Evolutionary conservation across 2,888 invertebrate species (phyloP).

Genomic region (Cistogaster globosa): DNA sequence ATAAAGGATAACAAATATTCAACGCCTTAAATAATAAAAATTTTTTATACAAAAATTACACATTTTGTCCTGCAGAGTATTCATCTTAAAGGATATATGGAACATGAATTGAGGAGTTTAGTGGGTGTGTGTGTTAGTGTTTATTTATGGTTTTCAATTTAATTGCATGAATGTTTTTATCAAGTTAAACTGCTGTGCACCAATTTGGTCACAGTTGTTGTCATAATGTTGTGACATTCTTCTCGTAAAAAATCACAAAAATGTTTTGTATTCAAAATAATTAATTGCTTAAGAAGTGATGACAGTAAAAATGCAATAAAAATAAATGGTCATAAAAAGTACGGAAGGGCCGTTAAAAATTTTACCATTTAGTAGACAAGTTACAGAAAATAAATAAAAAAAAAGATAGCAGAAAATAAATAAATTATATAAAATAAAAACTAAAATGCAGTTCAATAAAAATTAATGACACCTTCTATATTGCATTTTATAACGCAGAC

Average conservation of each 20-base stretch:
- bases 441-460: no score
- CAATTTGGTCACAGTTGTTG: slow-evolving; percentile 57
- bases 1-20: slow-evolving; percentile 17
- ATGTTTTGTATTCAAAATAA: slow-evolving; percentile 75
- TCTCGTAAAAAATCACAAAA: slow-evolving; percentile 79
- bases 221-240: slow-evolving; percentile 68
- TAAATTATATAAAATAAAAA: no score
- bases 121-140: background rate
- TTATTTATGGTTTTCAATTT: slow-evolving; percentile 24
- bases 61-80: background rate
- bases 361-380: background rate
- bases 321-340: background rate
- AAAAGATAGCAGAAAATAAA: no score
- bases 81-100: background rate
- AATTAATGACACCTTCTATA: no score
- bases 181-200: slow-evolving; percentile 24
- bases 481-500: no score
- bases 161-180: slow-evolving; percentile 38
- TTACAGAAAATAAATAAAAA: background rate
- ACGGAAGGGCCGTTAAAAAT: background rate
- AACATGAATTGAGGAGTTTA: slow-evolving; percentile 12
- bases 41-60: slow-evolving; percentile 3
- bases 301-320: slow-evolving; percentile 56
- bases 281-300: slow-evolving; percentile 75
- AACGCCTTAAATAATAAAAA: slow-evolving; percentile 53